Percentiles rank a stretch among this genome's conserved stretches.
Evolutionary conservation across 2,888 invertebrate genomes (phyloP).

Genomic region (Craniophora ligustri): DNA sequence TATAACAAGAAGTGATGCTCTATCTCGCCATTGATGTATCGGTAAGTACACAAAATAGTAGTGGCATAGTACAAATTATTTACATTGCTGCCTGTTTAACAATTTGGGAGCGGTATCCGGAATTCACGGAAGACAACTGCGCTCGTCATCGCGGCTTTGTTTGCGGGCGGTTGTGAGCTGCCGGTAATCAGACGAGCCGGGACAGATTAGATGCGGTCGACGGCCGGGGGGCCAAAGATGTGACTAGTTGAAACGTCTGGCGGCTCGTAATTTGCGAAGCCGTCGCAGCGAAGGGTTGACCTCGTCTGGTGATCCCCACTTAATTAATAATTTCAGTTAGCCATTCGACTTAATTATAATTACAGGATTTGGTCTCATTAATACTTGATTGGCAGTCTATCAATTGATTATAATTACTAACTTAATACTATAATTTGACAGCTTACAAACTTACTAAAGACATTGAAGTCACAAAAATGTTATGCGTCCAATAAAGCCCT

Average conservation of each 20-base stretch:
- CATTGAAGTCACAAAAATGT: slow-evolving; percentile 44
- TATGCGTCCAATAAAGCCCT: slow-evolving; percentile 60
- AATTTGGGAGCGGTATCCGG: slow-evolving; percentile 70
- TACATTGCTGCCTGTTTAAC: slow-evolving; percentile 69
- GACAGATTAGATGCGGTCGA: slow-evolving; percentile 52
- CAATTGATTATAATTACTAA: slow-evolving; percentile 9
- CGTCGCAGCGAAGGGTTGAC: slow-evolving; percentile 70
- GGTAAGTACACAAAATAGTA: slow-evolving; percentile 53
- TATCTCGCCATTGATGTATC: slow-evolving; percentile 28
- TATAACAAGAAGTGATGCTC: slow-evolving; percentile 41
- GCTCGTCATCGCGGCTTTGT: slow-evolving; percentile 78
- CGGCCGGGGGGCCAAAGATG: slow-evolving; percentile 49
- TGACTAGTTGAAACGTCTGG: slow-evolving; percentile 75
- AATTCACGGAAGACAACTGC: slow-evolving; percentile 74
- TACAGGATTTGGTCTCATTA: slow-evolving; percentile 39
- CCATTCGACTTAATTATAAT: slow-evolving; percentile 51
- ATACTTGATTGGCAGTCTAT: slow-evolving; percentile 11
- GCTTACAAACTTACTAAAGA: slow-evolving; percentile 1
- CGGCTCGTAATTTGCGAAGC: slow-evolving; percentile 78
- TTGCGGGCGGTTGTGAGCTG: slow-evolving; percentile 70
- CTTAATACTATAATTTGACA: slow-evolving; percentile 1
- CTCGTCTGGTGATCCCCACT: slow-evolving; percentile 65
- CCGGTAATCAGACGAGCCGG: slow-evolving; percentile 72
- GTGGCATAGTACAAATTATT: slow-evolving; percentile 67
- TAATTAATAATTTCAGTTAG: slow-evolving; percentile 60